Evolutionary conservation across 2,888 invertebrate genomes (phyloP).

Genomic region (Campoletis raptor): DNA sequence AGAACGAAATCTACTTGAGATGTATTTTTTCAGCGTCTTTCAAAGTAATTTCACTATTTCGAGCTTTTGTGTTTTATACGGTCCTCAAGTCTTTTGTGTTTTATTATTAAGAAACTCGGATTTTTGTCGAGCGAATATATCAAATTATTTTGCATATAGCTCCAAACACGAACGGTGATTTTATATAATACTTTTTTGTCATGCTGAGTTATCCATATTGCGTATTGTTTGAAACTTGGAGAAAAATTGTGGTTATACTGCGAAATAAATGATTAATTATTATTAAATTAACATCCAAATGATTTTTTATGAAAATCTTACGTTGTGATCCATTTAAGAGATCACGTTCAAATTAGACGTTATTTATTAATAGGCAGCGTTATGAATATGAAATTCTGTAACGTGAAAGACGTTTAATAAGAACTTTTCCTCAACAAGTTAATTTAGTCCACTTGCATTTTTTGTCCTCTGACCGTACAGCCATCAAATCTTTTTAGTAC

Average conservation of each 20-base stretch:
- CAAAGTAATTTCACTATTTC: constrained; percentile 32
- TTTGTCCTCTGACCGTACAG: neutral
- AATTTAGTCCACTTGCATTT: neutral
- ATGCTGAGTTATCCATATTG: neutral
- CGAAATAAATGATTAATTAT: neutral
- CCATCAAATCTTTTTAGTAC: neutral
- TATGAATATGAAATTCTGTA: neutral
- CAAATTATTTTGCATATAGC: neutral
- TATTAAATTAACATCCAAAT: neutral
- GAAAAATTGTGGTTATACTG: neutral
- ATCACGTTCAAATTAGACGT: neutral
- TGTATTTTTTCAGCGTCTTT: constrained; percentile 40
- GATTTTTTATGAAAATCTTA: neutral
- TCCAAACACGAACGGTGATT: neutral
- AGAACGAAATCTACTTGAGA: constrained; percentile 39
- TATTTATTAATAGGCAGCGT: too few relatives aligned
- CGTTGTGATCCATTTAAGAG: neutral
- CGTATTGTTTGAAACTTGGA: neutral
- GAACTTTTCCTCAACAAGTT: neutral
- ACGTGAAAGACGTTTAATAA: neutral
- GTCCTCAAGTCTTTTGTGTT: constrained; percentile 23
- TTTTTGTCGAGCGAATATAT: neutral
- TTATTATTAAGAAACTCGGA: constrained; percentile 33
- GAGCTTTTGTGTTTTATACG: constrained; percentile 6
- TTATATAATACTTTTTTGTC: neutral